Base-by-base conservation (phyloP, 2,797 vertebrate genomes). In the Buceros bicornis region DNA sequence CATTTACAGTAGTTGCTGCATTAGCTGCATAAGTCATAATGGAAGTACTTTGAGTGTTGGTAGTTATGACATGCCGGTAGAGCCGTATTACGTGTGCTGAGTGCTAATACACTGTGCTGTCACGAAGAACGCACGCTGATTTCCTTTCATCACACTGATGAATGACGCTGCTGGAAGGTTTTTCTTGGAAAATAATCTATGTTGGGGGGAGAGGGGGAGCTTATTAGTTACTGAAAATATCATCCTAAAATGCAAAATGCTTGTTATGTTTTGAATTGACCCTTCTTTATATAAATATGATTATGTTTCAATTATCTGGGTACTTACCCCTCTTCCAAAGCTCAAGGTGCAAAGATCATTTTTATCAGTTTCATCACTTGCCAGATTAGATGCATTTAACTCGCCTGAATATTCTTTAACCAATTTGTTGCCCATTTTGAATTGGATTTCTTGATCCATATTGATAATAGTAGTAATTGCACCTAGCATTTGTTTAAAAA, bases 61-160 rank as follows among this genome's bases (percentile, higher is more conserved):
- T 50, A 70, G 73, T 65, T 66, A 51, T 0, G 10, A 60, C 26
- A 14, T 54, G 15, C 4, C 16, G 2, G 0, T 21, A 1, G 18
- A 77, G 33, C 31, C 13, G 3, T n/a, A 13, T 29, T 53, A 19
- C 29, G 16, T 33, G 57, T 5, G 10, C n/a, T 45, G 28, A 42
- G 35, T 62, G 48, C 7, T 42, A 57, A 15, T 58, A 37, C 5
- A 48, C 7, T 0, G 0, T 3, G 1, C 29, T 69, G 29, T 5
- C 24, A 33, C 10, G 11, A 56, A 78, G 12, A 48, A n/a, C 19
- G 43, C 2, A 0, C 11, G 4, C 13, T 50, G 33, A 12, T 7
- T 89, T 85, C 6, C 10, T n/a, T 62, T 79, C 45, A 60, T 50
- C 54, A 50, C 35, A 5, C 11, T 14, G 53, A 48, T 42, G 24